Evolutionary conservation across 1,140 invertebrate species (phyloP).

Genomic region (Hermatobates lingyangjiaoensis): DNA sequence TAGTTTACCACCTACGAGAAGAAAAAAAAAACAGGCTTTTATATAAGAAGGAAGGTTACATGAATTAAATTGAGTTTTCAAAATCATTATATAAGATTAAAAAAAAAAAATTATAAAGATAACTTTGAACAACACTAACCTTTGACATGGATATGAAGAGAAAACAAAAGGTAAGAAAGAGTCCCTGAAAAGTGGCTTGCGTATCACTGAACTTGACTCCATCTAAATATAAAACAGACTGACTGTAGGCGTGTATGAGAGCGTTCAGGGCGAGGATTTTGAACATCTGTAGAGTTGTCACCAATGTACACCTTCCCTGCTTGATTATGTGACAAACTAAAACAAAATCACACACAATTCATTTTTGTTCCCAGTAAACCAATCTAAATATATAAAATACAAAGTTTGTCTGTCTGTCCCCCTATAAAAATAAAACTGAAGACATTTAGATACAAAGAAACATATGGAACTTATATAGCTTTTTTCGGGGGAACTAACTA

Average conservation of each 20-base stretch:
- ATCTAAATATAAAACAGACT: constrained; percentile 94
- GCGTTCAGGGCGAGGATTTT: constrained; percentile 99
- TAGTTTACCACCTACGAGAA: no score
- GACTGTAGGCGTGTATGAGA: constrained; percentile 91
- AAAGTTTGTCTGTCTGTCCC: no score
- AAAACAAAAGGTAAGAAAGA: constrained; percentile 88
- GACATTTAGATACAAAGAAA: no score
- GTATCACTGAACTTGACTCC: constrained; percentile 95
- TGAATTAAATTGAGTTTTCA: neutral
- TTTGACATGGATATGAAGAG: constrained; percentile 96
- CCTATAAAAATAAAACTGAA: no score
- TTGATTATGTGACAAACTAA: constrained; percentile 97
- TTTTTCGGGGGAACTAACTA: no score
- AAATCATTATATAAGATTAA: neutral
- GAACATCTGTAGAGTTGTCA: constrained; percentile 99
- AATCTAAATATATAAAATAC: no score
- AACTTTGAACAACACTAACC: constrained; percentile 33
- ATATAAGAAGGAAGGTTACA: neutral
- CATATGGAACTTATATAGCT: no score
- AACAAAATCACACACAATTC: constrained; percentile 18
- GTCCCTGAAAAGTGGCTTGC: constrained; percentile 88
- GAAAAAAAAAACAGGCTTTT: neutral
- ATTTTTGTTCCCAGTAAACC: no score
- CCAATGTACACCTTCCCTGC: constrained; percentile 94
- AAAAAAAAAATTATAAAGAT: neutral